Conservation (phyloP, 2,888 invertebrate species). For the Campoplex nolae region DNA sequence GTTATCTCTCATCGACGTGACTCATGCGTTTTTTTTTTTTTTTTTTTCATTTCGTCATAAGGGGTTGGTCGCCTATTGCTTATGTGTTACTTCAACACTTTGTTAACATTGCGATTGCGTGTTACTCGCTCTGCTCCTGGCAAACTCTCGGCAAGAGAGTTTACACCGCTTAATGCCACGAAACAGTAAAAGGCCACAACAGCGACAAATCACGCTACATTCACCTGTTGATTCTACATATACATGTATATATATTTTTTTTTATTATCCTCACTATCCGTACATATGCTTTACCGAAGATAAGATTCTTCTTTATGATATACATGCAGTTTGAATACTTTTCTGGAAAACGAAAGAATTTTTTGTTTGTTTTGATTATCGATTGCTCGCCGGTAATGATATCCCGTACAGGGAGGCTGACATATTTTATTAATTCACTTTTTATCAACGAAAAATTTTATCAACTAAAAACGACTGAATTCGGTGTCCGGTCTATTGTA, state of each 20-base stretch:
- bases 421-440: too few species aligned
- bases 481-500: too few species aligned
- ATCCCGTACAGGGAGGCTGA: too few species aligned
- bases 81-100: slow-evolving; percentile 71
- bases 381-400: too few species aligned
- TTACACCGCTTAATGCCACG: slow-evolving; percentile 36
- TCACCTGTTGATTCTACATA: slow-evolving; percentile 77
- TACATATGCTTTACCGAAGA: neutral
- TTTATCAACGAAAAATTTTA: too few species aligned
- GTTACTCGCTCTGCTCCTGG: slow-evolving; percentile 25
- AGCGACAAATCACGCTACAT: slow-evolving; percentile 76
- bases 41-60: neutral
- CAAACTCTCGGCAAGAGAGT: slow-evolving; percentile 10
- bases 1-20: neutral
- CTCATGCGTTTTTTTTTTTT: neutral
- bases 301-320: neutral
- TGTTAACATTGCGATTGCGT: slow-evolving; percentile 55
- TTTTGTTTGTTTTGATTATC: too few species aligned
- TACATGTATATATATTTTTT: neutral
- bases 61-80: neutral
- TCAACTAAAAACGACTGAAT: too few species aligned
- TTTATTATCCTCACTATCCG: neutral
- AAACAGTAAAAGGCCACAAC: slow-evolving; percentile 64
- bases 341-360: too few species aligned
- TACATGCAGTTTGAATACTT: too few species aligned